Evolutionary conservation across 2,888 invertebrate species (phyloP).

Genomic region (Diogma glabrata): DNA sequence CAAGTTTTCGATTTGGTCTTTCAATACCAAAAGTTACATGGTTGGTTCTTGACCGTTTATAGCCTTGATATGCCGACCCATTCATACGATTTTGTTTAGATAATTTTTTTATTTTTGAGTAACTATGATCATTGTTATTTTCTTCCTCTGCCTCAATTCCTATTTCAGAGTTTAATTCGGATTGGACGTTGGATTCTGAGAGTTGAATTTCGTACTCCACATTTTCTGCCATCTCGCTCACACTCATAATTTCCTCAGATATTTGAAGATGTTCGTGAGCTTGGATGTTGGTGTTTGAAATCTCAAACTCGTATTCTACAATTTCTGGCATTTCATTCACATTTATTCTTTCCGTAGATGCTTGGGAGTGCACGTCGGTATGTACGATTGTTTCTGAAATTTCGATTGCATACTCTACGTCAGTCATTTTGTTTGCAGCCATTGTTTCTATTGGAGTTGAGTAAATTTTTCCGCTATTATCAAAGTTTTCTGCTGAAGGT

Average conservation of each 20-base stretch:
- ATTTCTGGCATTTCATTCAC: neutral
- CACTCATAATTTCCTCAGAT: neutral
- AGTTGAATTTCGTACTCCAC: neutral
- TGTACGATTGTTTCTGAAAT: slow-evolving; percentile 3
- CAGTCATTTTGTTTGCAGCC: slow-evolving; percentile 1
- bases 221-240: neutral
- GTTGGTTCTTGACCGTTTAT: neutral
- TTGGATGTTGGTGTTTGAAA: neutral
- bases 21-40: slow-evolving; percentile 5
- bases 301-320: neutral
- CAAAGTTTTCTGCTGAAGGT: neutral
- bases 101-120: neutral
- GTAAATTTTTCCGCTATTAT: neutral
- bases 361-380: neutral
- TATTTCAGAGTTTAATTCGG: neutral
- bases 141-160: neutral
- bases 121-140: neutral
- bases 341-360: neutral
- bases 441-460: slow-evolving; percentile 1
- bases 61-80: slow-evolving; percentile 3
- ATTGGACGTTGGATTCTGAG: neutral
- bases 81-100: slow-evolving; percentile 1
- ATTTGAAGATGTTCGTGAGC: neutral
- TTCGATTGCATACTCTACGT: neutral
- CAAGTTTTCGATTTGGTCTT: slow-evolving; percentile 6